A percentile compares a stretch with the other conserved stretches of the same genome.
Conservation (phyloP, 2,797 vertebrate species). For the Ctenopoma kingsleyae region DNA sequence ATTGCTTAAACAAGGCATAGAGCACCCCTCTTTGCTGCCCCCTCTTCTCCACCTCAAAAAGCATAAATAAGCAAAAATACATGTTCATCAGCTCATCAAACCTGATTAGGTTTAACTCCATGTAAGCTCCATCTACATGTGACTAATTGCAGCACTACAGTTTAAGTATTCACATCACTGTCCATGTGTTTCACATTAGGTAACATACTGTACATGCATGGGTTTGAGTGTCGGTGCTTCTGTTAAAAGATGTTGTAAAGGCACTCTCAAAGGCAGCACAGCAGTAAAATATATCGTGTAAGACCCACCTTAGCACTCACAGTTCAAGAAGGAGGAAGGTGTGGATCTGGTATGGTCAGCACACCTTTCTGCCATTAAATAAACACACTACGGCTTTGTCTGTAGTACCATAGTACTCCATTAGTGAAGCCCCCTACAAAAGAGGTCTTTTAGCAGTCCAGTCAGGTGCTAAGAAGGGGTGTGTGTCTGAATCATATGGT, state of each 20-base stretch:
- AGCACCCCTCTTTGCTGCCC: slow-evolving; percentile 18
- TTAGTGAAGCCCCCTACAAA: slow-evolving; percentile 22
- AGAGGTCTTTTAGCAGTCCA: slow-evolving; percentile 50
- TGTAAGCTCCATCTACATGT: slow-evolving; percentile 30
- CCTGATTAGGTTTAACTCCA: slow-evolving; percentile 19
- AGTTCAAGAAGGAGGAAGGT: slow-evolving; percentile 44
- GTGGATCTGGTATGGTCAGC: slow-evolving; percentile 33
- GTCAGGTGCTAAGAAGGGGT: slow-evolving; percentile 52
- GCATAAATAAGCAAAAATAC: background rate
- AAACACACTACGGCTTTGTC: slow-evolving; percentile 49
- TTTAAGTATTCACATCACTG: slow-evolving; percentile 38
- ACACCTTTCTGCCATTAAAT: slow-evolving; percentile 36
- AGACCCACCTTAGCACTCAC: slow-evolving; percentile 3
- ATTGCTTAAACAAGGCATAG: slow-evolving; percentile 20
- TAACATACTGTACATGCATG: slow-evolving; percentile 28
- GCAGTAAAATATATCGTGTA: slow-evolving; percentile 26
- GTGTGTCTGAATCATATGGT: slow-evolving; percentile 36
- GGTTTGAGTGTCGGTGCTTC: slow-evolving; percentile 32
- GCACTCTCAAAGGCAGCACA: slow-evolving; percentile 37
- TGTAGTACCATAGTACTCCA: background rate
- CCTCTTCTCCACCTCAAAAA: slow-evolving; percentile 24
- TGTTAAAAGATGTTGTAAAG: slow-evolving; percentile 54
- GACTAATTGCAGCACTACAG: slow-evolving; percentile 43
- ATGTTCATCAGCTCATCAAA: slow-evolving; percentile 56
- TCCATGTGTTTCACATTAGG: slow-evolving; percentile 61